phyloP scores from a whole-genome alignment of 2,113 vertebrate genomes.

The Neolamprologus cancellatus region DNA sequence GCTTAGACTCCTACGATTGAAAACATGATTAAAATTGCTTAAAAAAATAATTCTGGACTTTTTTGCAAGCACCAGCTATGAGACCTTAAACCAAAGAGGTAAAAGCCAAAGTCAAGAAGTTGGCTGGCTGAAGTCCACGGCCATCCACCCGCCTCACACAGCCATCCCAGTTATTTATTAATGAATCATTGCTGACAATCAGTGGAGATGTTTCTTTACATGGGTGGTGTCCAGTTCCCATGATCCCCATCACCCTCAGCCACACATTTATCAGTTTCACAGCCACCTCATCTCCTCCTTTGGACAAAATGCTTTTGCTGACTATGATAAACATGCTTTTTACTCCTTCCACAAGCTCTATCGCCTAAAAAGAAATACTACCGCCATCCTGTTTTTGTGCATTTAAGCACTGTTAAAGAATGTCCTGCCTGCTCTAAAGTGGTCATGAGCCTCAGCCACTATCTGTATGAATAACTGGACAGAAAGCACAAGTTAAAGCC shows the following conservation, averaged over 20 bases:
- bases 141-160: neutral
- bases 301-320: neutral
- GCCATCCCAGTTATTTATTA: neutral
- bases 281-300: neutral
- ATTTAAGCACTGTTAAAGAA: neutral
- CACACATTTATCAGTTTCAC: neutral
- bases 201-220: neutral
- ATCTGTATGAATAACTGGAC: neutral
- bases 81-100: neutral
- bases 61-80: neutral
- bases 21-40: neutral
- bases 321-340: neutral
- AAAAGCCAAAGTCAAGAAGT: neutral
- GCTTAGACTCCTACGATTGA: neutral
- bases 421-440: neutral
- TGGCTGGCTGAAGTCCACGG: neutral
- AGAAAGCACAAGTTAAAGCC: neutral
- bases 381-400: conserved; percentile 25
- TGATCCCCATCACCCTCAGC: neutral
- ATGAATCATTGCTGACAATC: neutral
- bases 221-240: neutral
- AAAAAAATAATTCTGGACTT: neutral
- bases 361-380: neutral
- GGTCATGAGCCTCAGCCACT: neutral
- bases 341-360: neutral